Conservation (phyloP, 1,140 invertebrate species). For the Panagrolaimus sp. region DNA sequence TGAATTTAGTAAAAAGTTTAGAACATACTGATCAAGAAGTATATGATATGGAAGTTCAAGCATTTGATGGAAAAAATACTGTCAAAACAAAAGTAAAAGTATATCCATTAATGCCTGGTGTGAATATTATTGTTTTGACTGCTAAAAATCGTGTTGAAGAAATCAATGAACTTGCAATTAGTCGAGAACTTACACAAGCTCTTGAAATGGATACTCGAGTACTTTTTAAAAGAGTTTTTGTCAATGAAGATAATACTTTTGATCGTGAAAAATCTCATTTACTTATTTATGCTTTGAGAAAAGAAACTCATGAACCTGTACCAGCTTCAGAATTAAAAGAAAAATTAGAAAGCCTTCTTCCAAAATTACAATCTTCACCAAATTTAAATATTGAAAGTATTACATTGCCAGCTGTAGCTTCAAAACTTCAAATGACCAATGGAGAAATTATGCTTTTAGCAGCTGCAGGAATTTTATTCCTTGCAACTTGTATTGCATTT, state of each 20-base stretch:
- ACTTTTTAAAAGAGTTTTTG: conserved; percentile 46
- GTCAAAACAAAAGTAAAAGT: conserved; percentile 37
- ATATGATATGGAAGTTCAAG: conserved; percentile 39
- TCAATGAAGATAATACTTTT: conserved; percentile 44
- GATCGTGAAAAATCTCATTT: conserved; percentile 37
- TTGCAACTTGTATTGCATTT: conserved; percentile 23
- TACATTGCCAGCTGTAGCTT: not conserved
- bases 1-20: conserved; percentile 32
- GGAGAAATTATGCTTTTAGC: conserved; percentile 26
- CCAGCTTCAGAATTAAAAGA: conserved; percentile 26
- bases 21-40: conserved; percentile 15
- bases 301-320: conserved; percentile 32
- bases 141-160: conserved; percentile 32
- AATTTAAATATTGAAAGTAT: conserved; percentile 18
- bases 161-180: conserved; percentile 41
- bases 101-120: conserved; percentile 47
- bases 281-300: conserved; percentile 52
- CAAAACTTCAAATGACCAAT: conserved; percentile 9
- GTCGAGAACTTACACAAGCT: conserved; percentile 27
- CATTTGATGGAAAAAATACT: conserved; percentile 38
- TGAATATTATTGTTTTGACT: conserved; percentile 45
- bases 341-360: conserved; percentile 15
- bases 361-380: conserved; percentile 4
- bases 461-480: conserved; percentile 16
- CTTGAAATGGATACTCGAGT: conserved; percentile 36